Conservation (phyloP, 2,113 vertebrate species). For the Tonatia bakeri region DNA sequence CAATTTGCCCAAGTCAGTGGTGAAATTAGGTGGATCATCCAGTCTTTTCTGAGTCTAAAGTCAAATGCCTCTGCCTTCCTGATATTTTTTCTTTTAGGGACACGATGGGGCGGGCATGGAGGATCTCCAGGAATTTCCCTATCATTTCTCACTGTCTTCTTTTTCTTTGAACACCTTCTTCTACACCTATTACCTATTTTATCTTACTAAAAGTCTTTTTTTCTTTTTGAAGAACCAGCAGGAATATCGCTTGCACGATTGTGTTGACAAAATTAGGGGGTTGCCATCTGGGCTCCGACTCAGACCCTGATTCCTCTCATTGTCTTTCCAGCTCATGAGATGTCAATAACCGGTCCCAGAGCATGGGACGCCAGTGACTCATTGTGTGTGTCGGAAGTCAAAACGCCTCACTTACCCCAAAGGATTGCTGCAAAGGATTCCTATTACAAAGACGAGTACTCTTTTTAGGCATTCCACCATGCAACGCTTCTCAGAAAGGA, state of each 20-base stretch:
- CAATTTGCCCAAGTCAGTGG: neutral
- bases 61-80: neutral
- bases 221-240: neutral
- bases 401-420: neutral
- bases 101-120: rapidly evolving
- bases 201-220: neutral
- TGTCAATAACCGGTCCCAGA: neutral
- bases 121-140: neutral
- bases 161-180: neutral
- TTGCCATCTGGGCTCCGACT: rapidly evolving
- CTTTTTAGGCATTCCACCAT: neutral
- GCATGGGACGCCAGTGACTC: too few species aligned
- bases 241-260: neutral
- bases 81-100: neutral
- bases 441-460: neutral
- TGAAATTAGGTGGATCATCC: neutral
- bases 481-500: neutral
- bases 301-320: neutral
- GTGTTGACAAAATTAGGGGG: rapidly evolving
- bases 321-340: neutral
- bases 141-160: neutral
- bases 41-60: neutral
- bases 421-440: neutral
- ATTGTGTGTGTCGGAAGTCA: neutral
- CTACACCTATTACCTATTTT: neutral